phyloP scores from a whole-genome alignment of 2,797 vertebrate genomes.

The Anolis apletophallus region DNA sequence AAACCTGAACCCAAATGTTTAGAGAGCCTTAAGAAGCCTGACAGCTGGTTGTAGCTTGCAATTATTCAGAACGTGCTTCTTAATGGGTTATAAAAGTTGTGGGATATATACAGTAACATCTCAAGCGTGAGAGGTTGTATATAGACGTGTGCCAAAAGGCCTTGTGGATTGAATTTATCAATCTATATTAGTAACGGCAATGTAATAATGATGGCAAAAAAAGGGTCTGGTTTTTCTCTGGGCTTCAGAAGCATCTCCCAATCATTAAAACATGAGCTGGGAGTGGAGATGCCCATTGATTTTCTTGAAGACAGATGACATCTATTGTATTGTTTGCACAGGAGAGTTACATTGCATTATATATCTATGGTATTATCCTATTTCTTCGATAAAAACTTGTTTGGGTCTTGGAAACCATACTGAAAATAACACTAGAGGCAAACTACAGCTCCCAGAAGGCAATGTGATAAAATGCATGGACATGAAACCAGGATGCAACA shows the following conservation, averaged over 20 bases:
- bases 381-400: no score
- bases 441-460: background rate
- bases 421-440: no score
- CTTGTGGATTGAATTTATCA: conserved; percentile 51
- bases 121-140: conserved; percentile 65
- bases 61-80: conserved; percentile 69
- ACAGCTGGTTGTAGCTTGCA: conserved; percentile 72
- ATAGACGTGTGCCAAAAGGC: conserved; percentile 66
- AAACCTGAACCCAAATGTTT: conserved; percentile 67
- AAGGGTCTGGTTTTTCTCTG: conserved; percentile 71
- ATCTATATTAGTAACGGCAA: conserved; percentile 61
- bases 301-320: conserved; percentile 54
- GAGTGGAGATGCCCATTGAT: conserved; percentile 54
- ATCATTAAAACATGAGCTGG: conserved; percentile 51
- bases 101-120: conserved; percentile 55
- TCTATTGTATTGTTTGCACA: background rate
- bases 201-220: conserved; percentile 59
- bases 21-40: conserved; percentile 69
- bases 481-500: background rate
- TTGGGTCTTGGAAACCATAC: background rate
- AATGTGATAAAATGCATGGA: background rate
- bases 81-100: conserved; percentile 73
- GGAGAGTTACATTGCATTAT: background rate
- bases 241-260: conserved; percentile 53
- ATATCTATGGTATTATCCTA: no score